Evolutionary conservation across 2,888 invertebrate genomes (phyloP), one percentile per base, ranked within the genome.

Genomic region (Macropis europaea): DNA sequence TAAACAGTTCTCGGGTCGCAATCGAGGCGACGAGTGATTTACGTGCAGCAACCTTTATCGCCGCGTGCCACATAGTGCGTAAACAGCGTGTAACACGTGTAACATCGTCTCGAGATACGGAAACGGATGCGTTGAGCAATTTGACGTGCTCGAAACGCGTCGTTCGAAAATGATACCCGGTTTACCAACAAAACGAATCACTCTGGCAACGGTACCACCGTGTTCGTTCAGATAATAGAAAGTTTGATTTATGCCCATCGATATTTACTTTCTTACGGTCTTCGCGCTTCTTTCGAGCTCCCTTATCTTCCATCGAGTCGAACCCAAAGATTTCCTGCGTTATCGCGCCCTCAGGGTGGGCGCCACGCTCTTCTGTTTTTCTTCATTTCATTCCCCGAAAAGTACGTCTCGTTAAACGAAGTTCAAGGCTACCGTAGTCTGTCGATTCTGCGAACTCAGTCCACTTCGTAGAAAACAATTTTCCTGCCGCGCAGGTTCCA

Each of bases 21-120:
- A 63, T 63, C 45, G 38, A 22, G 11, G 15, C 34, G 22, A 53
- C 40, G 59, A 26, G 6, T 56, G 63, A 70, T 76, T 63, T 48
- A 43, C 43, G 7, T 26, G 4, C 5, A 30, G 9, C 28, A 40
- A 22, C 34, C 36, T 48, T 77, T 67, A 73, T 73, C 69, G 63
- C 17, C 45, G 48, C 70, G 45, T 67, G 28, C 28, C 43, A 48
- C 76, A 24, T 59, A 50, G 52, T 19, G 28, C 57, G 68, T 71
- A 68, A 73, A 73, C 45, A 68, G 53, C 40, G 53, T 34, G 38
- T 63, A 67, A 69, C 66, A 63, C 66, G 77, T 75, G 72, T 69
- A 62, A 64, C 71, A 30, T 30, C 22, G 26, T 32, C 3, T n/a
- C 9, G 59, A 52, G 48, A 67, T 56, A 61, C 15, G 40, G n/a